Conservation (phyloP, 2,888 invertebrate genomes). For the Acleris holmiana region DNA sequence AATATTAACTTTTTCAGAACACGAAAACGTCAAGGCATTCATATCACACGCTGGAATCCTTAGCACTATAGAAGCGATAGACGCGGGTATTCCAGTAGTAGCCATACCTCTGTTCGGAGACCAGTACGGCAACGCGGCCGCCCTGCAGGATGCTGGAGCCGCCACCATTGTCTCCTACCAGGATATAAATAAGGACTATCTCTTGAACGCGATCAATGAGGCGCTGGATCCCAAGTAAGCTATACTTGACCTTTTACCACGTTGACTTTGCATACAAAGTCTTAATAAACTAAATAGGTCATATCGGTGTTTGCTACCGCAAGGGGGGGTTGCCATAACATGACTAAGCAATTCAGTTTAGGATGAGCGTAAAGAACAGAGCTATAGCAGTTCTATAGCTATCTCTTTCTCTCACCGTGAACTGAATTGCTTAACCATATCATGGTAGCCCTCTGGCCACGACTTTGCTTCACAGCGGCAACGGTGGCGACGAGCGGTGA, state of each 20-base stretch:
- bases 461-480: no score
- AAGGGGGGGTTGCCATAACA: no score
- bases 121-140: conserved; percentile 87
- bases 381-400: no score
- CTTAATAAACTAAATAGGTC: background rate
- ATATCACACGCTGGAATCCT: conserved; percentile 88
- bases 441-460: no score
- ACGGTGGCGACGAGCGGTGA: no score
- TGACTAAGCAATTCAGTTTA: no score
- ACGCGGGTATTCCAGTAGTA: conserved; percentile 87
- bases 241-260: background rate
- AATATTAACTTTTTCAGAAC: conserved; percentile 73
- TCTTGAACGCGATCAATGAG: conserved; percentile 82
- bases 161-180: conserved; percentile 84
- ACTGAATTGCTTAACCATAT: no score
- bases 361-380: no score
- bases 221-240: conserved; percentile 84
- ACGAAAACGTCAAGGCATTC: conserved; percentile 87
- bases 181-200: conserved; percentile 81
- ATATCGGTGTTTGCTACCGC: no score
- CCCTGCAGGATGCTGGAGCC: conserved; percentile 84
- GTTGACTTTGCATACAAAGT: background rate
- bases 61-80: conserved; percentile 87
- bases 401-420: no score
- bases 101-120: conserved; percentile 89